Conservation (phyloP, 2,888 invertebrate genomes). For the Thymelicus lineola region DNA sequence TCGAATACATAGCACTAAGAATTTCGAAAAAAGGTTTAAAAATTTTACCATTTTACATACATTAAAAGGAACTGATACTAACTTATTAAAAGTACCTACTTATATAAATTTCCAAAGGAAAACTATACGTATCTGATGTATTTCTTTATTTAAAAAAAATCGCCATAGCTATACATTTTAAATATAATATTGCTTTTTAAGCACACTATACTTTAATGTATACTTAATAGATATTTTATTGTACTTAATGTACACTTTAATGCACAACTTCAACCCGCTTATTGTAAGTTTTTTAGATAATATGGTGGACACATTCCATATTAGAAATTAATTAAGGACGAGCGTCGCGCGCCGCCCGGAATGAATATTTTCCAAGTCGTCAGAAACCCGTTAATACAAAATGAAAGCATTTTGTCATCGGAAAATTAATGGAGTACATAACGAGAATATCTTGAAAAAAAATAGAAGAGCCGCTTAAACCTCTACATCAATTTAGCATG, state of each 20-base stretch:
- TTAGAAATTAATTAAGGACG: conserved; percentile 66
- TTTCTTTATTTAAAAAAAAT: too few relatives aligned
- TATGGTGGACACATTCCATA: conserved; percentile 45
- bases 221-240: too few relatives aligned
- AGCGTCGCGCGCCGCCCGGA: conserved; percentile 50
- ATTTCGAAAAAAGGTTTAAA: too few relatives aligned
- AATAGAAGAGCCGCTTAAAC: conserved; percentile 31
- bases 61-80: too few relatives aligned
- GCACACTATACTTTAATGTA: not conserved
- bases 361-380: conserved; percentile 57
- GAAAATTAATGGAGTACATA: conserved; percentile 52
- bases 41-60: too few relatives aligned
- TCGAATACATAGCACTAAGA: too few relatives aligned
- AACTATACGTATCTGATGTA: too few relatives aligned
- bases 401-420: conserved; percentile 54
- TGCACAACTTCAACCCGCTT: not conserved
- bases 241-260: too few relatives aligned
- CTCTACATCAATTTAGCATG: not conserved
- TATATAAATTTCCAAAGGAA: too few relatives aligned
- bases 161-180: too few relatives aligned
- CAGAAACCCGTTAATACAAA: conserved; percentile 57
- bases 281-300: conserved; percentile 21
- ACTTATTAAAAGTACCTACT: too few relatives aligned
- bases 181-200: too few relatives aligned
- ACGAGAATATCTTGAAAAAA: conserved; percentile 38